A percentile compares a stretch with the other conserved stretches of the same genome.
Evolutionary conservation across 35 echinoderm and acorn worm genomes (phyloP).

Genomic region (Holothuria glaberrima): DNA sequence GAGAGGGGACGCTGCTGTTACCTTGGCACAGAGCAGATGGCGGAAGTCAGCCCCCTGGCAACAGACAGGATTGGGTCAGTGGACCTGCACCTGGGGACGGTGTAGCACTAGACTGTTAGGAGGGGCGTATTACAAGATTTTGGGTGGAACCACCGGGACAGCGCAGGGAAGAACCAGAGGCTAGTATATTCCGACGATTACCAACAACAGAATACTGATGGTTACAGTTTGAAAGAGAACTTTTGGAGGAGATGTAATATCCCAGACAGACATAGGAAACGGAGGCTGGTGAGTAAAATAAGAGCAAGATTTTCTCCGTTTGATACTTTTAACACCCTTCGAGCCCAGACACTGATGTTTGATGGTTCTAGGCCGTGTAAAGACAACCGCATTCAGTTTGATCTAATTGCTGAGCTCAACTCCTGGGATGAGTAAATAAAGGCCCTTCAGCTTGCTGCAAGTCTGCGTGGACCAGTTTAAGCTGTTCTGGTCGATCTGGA

Average conservation of each 20-base stretch:
- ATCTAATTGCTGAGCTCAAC: conserved; percentile 53
- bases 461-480: conserved; percentile 45
- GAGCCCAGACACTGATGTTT: conserved; percentile 25
- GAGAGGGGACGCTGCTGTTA: neutral
- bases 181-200: neutral
- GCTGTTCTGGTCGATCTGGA: conserved; percentile 58
- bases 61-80: neutral
- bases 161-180: neutral
- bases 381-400: conserved; percentile 54
- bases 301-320: neutral
- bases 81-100: neutral
- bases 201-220: neutral
- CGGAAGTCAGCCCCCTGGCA: neutral
- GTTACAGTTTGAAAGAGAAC: neutral
- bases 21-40: neutral
- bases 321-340: neutral
- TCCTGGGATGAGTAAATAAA: conserved; percentile 35
- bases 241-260: neutral
- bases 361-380: conserved; percentile 59
- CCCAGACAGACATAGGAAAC: neutral
- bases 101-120: neutral
- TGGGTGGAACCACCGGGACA: neutral
- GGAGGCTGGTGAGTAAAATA: neutral
- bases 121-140: neutral
- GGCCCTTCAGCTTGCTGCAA: conserved; percentile 56